Evolutionary conservation across 1,140 invertebrate species (phyloP).

Genomic region (Watersipora subatra): DNA sequence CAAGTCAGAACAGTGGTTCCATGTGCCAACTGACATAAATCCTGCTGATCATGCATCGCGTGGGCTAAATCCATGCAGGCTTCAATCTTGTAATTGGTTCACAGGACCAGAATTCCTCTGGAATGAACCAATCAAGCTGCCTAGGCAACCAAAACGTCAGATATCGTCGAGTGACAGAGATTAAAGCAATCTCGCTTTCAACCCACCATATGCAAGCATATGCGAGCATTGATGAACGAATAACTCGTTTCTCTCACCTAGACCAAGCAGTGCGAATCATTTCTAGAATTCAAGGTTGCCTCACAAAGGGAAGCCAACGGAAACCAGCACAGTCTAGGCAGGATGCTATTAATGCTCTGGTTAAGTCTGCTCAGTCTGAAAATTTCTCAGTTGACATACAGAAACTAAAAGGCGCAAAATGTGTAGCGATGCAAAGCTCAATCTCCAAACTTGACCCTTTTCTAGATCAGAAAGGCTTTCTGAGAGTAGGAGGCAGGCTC

Average conservation of each 20-base stretch:
- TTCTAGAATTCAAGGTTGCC: not conserved
- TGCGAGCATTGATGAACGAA: not conserved
- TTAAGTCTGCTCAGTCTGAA: not conserved
- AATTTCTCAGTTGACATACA: not conserved
- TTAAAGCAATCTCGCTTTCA: not conserved
- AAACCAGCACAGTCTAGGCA: not conserved
- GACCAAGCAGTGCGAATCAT: not conserved
- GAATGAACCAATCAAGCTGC: not conserved
- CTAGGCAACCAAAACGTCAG: not conserved
- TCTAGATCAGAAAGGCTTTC: no score
- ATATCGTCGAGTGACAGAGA: not conserved
- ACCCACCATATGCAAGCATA: not conserved
- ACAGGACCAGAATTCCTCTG: conserved; percentile 4
- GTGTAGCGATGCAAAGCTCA: not conserved
- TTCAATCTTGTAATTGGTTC: not conserved
- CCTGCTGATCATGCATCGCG: conserved; percentile 3
- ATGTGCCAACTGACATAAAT: not conserved
- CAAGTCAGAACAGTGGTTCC: not conserved
- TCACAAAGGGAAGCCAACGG: not conserved
- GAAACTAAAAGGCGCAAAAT: not conserved
- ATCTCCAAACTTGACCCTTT: not conserved
- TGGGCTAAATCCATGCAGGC: not conserved
- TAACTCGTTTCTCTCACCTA: not conserved
- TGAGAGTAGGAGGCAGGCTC: not conserved
- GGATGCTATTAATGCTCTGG: not conserved